Evolutionary conservation across 2,113 vertebrate species (phyloP), one percentile per base, ranked within the genome.

Genomic region (Toxotes chatareus): DNA sequence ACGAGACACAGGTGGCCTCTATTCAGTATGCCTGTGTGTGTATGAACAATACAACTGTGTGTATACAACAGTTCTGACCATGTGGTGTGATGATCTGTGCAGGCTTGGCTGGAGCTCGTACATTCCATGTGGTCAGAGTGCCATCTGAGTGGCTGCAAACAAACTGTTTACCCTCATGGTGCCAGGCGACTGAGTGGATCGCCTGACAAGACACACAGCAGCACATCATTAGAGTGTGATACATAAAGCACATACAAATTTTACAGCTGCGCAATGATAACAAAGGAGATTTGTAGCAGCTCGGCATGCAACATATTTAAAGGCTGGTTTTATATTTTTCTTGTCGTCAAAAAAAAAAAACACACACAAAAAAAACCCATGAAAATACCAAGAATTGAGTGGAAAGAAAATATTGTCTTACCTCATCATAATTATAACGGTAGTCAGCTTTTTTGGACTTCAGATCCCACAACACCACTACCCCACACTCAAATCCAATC

Each of bases 111-210:
- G 97, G 96, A 65, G 94, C 95, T 84, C 96, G 96, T 93, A 99
- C 92, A 91, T 97, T 99, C 98, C 98, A 99, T 91, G 97, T 97
- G 88, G 98, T 99, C 95, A 99, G 94, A 53, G 97, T 98, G 75
- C 98, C 98, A 89, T 99, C 98, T 19, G 98, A 99, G 93, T 99
- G 98, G 94, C 98, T 99, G 93, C 98, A 99, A 77, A 98, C 95
- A 90, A 99, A 99, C 70, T 98, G 98, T 83, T 99, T 99, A 64
- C 98, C 98, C 95, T 99, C 98, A 62, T 99, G 98, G 90, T 99
- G 98, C 98, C 98, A 99, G 88, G 97, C 97, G 57, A 98, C 97
- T 0, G 98, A 99, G 92, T 99, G 98, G 84, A 99, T 99, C 66
- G 98, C 98, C 98, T 99, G 89, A 34, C 27, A 76, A 86, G 11